Percentiles rank a stretch among this genome's conserved stretches.
phyloP scores from a whole-genome alignment of 2,797 vertebrate species.

The Anabacerthia variegaticeps region DNA sequence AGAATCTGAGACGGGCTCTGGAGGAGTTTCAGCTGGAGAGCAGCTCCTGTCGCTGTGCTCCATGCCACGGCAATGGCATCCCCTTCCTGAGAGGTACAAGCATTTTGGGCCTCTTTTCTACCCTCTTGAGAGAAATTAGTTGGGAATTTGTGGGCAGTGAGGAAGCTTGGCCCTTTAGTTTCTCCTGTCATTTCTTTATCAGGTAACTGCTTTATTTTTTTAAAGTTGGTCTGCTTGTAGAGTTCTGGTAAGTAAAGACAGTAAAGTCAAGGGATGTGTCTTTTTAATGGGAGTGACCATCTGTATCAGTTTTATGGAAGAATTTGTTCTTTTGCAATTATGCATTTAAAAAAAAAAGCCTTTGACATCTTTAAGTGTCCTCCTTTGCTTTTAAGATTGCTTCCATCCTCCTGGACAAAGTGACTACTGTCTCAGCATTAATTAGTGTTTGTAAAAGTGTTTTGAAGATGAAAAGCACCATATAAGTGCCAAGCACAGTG shows the following conservation, averaged over 20 bases:
- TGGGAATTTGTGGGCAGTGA: not conserved
- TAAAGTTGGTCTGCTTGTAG: not conserved
- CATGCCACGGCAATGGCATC: constrained; percentile 88
- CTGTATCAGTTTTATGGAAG: not conserved
- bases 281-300: not conserved
- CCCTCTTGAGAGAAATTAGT: not conserved
- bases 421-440: constrained; percentile 58
- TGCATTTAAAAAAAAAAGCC: not conserved
- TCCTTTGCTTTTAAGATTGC: constrained; percentile 5
- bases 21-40: constrained; percentile 85
- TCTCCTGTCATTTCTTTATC: not conserved
- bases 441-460: constrained; percentile 56
- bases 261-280: not conserved
- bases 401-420: constrained; percentile 19
- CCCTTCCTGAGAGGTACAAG: constrained; percentile 80
- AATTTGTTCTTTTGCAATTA: constrained; percentile 28
- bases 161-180: not conserved
- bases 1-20: constrained; percentile 85
- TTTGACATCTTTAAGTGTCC: constrained; percentile 19
- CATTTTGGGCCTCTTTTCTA: not conserved
- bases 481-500: constrained; percentile 23
- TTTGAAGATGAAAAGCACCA: constrained; percentile 61
- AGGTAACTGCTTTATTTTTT: not conserved
- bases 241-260: not conserved
- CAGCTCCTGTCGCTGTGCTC: constrained; percentile 85